These are phyloP conservation scores for Leucopsar rothschildi DNA, from an alignment of 2,113 vertebrate genomes.

Conservation along the genomic window DNA sequence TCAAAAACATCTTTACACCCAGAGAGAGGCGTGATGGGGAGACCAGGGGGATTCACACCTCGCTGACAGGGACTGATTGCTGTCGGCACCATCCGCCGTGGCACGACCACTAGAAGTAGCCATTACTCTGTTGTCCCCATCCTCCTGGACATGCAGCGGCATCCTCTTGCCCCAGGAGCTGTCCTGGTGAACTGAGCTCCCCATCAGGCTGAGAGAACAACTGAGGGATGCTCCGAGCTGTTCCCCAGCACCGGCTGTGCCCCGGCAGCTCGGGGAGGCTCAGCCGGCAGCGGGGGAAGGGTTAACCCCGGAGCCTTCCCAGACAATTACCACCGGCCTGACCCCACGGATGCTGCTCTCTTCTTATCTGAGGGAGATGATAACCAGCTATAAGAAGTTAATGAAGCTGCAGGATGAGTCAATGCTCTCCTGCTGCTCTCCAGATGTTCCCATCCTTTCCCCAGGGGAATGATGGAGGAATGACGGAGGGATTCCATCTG, in stretches of 20 bases:
- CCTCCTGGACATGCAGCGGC: neutral
- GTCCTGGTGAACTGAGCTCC: neutral
- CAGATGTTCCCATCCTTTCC: slow-evolving; percentile 48
- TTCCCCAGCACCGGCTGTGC: neutral
- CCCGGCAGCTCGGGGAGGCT: neutral
- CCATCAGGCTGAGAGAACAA: neutral
- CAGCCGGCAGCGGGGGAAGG: neutral
- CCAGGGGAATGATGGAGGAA: slow-evolving; percentile 14
- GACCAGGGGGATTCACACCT: neutral
- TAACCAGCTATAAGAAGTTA: slow-evolving; percentile 68
- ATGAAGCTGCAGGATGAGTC: slow-evolving; percentile 69
- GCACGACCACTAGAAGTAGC: neutral
- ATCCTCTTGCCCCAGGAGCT: neutral
- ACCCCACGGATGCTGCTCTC: slow-evolving; percentile 28
- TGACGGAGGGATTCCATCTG: slow-evolving; percentile 30
- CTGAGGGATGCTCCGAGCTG: fast-evolving
- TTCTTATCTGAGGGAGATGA: slow-evolving; percentile 52
- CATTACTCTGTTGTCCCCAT: neutral
- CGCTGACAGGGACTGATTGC: neutral
- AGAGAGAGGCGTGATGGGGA: neutral
- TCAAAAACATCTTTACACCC: slow-evolving; percentile 15
- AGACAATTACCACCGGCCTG: slow-evolving; percentile 13
- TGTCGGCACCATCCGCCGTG: neutral
- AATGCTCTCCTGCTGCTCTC: slow-evolving; percentile 50
- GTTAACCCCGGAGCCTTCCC: slow-evolving; percentile 40